Conservation (phyloP, 2,113 vertebrate genomes). For the Tupaia tana region DNA sequence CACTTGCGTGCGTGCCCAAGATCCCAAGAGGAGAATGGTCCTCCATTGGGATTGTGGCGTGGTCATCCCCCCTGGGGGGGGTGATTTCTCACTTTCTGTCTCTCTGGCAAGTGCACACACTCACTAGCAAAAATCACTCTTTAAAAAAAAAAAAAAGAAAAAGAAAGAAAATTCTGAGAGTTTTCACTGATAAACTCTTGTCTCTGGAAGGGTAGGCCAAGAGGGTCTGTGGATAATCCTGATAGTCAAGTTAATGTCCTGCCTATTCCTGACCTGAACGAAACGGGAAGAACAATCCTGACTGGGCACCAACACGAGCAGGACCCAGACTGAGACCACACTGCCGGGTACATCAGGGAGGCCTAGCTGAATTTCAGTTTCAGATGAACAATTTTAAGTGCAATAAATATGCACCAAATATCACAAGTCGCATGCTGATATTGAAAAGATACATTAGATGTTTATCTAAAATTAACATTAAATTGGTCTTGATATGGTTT, state of each 20-base stretch:
- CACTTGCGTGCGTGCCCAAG: too few relatives aligned
- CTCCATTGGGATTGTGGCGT: too few relatives aligned
- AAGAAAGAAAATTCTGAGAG: neutral
- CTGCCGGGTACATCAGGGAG: too few relatives aligned
- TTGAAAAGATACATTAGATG: neutral
- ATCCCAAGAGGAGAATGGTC: too few relatives aligned
- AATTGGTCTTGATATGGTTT: neutral
- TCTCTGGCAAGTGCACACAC: too few relatives aligned
- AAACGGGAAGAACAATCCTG: neutral
- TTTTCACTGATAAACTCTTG: neutral
- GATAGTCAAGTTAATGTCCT: neutral
- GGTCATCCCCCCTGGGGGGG: too few relatives aligned
- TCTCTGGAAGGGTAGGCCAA: neutral
- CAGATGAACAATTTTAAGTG: too few relatives aligned
- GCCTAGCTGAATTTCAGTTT: neutral
- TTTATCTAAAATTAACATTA: neutral
- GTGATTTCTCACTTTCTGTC: too few relatives aligned
- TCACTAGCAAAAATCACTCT: too few relatives aligned
- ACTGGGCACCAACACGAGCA: too few relatives aligned
- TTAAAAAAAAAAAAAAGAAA: too few relatives aligned
- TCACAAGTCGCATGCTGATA: neutral
- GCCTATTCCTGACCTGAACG: neutral
- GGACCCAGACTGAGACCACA: too few relatives aligned
- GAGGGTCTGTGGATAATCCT: neutral
- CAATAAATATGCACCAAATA: neutral